phyloP scores from a whole-genome alignment of 2,888 invertebrate genomes.

The Leptopilina drosophilae region DNA sequence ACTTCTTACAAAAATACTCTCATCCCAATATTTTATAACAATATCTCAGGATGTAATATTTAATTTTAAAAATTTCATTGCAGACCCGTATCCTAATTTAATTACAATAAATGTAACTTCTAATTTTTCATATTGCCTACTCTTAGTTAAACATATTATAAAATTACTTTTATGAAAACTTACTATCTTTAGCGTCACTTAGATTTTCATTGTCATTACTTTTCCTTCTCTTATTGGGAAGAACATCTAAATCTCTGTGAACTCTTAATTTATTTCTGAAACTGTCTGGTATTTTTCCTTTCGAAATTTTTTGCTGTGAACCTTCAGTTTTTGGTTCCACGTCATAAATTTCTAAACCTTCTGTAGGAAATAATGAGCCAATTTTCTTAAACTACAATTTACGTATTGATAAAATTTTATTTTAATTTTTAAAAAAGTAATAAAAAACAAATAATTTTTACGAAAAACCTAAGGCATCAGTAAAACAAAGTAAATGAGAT shows the following conservation, averaged over 20 bases:
- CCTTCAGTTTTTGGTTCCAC: constrained; percentile 3
- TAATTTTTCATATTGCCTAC: neutral
- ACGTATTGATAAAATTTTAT: neutral
- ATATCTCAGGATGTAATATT: neutral
- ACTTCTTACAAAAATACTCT: neutral
- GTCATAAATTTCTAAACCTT: neutral
- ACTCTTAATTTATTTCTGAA: neutral
- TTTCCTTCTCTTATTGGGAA: neutral
- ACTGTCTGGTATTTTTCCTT: constrained; percentile 16
- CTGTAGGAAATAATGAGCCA: neutral
- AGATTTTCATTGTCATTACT: neutral
- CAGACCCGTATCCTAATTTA: neutral
- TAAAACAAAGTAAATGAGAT: neutral
- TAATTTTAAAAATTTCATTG: neutral
- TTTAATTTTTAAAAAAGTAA: neutral
- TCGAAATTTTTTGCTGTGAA: neutral
- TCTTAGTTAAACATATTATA: neutral
- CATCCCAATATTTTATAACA: neutral
- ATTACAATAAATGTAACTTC: neutral
- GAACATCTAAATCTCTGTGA: neutral
- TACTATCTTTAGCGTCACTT: neutral
- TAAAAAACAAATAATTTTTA: neutral
- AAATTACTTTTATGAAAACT: neutral
- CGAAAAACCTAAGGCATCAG: neutral
- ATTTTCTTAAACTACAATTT: neutral